These are phyloP conservation scores for Syritta pipiens DNA, from an alignment of 2,888 invertebrate genomes.

Conservation along the genomic window DNA sequence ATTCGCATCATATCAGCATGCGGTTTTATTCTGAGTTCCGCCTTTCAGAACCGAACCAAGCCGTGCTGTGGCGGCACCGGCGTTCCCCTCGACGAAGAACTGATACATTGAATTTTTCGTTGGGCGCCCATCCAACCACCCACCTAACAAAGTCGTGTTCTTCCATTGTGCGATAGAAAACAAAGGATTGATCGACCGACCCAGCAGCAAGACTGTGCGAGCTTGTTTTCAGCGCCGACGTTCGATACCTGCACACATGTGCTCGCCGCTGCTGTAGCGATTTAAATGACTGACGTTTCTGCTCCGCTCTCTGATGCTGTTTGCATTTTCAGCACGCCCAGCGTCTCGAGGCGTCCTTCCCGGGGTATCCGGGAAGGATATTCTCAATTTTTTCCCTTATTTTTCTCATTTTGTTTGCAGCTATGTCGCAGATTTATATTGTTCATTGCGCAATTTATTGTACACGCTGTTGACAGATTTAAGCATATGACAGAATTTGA, in stretches of 20 bases:
- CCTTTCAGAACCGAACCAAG: not conserved
- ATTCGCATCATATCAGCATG: constrained; percentile 28
- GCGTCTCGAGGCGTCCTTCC: too few relatives aligned
- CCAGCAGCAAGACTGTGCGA: not conserved
- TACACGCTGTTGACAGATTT: constrained; percentile 67
- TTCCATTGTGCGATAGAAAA: constrained; percentile 44
- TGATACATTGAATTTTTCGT: too few relatives aligned
- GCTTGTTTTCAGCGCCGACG: not conserved
- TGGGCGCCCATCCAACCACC: not conserved
- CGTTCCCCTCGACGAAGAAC: too few relatives aligned
- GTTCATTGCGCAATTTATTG: constrained; percentile 67
- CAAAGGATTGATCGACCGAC: constrained; percentile 50
- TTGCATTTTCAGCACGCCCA: constrained; percentile 48
- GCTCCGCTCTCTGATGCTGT: constrained; percentile 48
- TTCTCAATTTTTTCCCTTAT: constrained; percentile 19
- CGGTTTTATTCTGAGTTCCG: constrained; percentile 21
- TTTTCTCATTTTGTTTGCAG: constrained; percentile 12
- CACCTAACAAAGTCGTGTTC: constrained; percentile 19
- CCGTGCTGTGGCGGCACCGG: too few relatives aligned
- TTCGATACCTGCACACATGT: constrained; percentile 48
- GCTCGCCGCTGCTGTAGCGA: constrained; percentile 47
- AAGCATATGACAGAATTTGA: constrained; percentile 68
- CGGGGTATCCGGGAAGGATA: too few relatives aligned
- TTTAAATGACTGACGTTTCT: constrained; percentile 61
- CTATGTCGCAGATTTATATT: constrained; percentile 58